These are phyloP conservation scores for Pristionchus arcanus DNA, from an alignment of 2,888 invertebrate genomes.

Conservation along the genomic window DNA sequence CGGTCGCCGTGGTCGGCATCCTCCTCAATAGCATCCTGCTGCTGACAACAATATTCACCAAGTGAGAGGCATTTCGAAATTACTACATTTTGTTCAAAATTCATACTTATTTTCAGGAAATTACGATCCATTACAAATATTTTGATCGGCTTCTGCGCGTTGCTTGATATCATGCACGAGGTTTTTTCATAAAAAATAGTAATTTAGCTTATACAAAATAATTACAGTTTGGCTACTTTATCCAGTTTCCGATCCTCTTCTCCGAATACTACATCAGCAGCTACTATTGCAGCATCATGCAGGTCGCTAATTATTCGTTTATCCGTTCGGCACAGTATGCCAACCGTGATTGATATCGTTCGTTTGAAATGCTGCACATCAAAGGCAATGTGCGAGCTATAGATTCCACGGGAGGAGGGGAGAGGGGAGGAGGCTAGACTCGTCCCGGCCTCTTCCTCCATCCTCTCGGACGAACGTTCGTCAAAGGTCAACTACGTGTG, in stretches of 20 bases:
- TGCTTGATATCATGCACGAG: conserved; percentile 7
- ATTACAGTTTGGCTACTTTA: background rate
- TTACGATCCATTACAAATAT: background rate
- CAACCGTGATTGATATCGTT: too few relatives aligned
- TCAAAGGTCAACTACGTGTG: too few relatives aligned
- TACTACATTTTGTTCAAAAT: too few relatives aligned
- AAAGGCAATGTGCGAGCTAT: too few relatives aligned
- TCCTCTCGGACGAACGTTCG: too few relatives aligned
- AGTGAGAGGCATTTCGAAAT: background rate
- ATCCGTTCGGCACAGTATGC: too few relatives aligned
- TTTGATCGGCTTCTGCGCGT: conserved; percentile 10
- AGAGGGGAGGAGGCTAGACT: too few relatives aligned
- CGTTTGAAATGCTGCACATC: too few relatives aligned
- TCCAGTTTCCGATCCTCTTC: conserved; percentile 18
- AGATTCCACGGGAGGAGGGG: too few relatives aligned
- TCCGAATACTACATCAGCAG: conserved; percentile 41
- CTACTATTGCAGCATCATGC: background rate
- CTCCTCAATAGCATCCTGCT: background rate
- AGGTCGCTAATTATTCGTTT: background rate
- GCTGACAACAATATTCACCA: background rate
- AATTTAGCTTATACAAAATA: background rate
- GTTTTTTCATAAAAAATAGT: background rate
- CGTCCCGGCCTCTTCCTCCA: too few relatives aligned
- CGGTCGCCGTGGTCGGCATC: background rate
- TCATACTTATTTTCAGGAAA: too few relatives aligned